phyloP scores from a whole-genome alignment of 2,888 invertebrate genomes.

The Platynereis dumerilii region DNA sequence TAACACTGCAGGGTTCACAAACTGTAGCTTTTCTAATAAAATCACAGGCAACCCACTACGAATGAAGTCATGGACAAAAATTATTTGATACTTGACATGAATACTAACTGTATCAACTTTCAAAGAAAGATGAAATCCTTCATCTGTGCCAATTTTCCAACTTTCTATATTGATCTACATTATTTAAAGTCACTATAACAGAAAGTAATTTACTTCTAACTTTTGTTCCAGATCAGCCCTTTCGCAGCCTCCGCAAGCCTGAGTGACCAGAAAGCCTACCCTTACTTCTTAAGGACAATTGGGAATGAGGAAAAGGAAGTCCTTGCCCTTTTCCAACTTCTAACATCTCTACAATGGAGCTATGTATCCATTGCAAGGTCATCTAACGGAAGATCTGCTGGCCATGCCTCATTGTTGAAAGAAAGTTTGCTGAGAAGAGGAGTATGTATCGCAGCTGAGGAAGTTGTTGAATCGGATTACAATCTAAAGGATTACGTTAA shows the following conservation, averaged over 20 bases:
- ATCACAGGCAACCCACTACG: too few relatives aligned
- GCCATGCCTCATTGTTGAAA: neutral
- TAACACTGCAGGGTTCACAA: too few relatives aligned
- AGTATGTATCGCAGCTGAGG: slow-evolving; percentile 17
- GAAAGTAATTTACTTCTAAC: too few relatives aligned
- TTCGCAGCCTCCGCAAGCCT: slow-evolving; percentile 8
- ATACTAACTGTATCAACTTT: too few relatives aligned
- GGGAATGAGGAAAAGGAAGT: slow-evolving; percentile 12
- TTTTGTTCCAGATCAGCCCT: slow-evolving; percentile 18
- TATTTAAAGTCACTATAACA: too few relatives aligned
- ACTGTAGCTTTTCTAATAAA: too few relatives aligned
- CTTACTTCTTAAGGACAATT: slow-evolving; percentile 17
- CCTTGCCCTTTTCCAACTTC: slow-evolving; percentile 2
- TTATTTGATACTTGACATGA: too few relatives aligned
- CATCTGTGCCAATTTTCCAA: too few relatives aligned
- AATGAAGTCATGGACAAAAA: too few relatives aligned
- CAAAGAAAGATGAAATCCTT: too few relatives aligned
- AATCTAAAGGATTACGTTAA: neutral
- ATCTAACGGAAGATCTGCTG: neutral
- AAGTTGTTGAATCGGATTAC: neutral
- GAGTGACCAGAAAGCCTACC: slow-evolving; percentile 10
- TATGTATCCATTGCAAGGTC: slow-evolving; percentile 18
- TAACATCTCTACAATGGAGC: slow-evolving; percentile 17
- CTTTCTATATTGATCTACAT: too few relatives aligned
- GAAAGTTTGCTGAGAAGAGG: slow-evolving; percentile 8